phyloP scores from a whole-genome alignment of 2,888 invertebrate genomes.

The Pristionchus arcanus region DNA sequence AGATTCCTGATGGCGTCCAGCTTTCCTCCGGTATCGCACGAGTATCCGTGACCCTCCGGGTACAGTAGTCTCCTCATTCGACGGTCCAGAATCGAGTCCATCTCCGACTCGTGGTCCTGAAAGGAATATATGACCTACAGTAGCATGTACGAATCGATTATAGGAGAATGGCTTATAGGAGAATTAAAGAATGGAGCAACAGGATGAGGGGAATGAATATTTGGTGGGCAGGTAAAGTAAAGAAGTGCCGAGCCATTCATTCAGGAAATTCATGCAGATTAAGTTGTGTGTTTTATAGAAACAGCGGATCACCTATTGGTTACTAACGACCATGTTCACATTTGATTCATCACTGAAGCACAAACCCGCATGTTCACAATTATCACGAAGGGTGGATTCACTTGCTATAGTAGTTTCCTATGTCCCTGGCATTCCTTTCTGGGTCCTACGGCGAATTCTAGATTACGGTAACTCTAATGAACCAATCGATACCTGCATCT shows the following conservation, averaged over 20 bases:
- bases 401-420: too few relatives aligned
- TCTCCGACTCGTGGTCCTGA: conserved; percentile 75
- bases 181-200: too few relatives aligned
- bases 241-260: not conserved
- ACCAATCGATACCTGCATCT: conserved; percentile 85
- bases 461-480: not conserved
- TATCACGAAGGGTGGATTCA: too few relatives aligned
- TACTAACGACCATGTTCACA: too few relatives aligned
- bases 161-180: too few relatives aligned
- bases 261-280: not conserved
- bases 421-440: not conserved
- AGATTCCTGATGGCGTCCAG: conserved; percentile 89
- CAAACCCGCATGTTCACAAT: too few relatives aligned
- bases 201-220: too few relatives aligned
- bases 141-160: not conserved
- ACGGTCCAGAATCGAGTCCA: conserved; percentile 75
- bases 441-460: not conserved
- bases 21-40: conserved; percentile 90
- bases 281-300: not conserved
- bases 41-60: conserved; percentile 89
- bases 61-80: conserved; percentile 81
- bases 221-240: too few relatives aligned
- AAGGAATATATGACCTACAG: not conserved
- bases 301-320: too few relatives aligned
- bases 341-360: too few relatives aligned